phyloP scores from a whole-genome alignment of 2,797 vertebrate genomes.

The Gorsachius magnificus region DNA sequence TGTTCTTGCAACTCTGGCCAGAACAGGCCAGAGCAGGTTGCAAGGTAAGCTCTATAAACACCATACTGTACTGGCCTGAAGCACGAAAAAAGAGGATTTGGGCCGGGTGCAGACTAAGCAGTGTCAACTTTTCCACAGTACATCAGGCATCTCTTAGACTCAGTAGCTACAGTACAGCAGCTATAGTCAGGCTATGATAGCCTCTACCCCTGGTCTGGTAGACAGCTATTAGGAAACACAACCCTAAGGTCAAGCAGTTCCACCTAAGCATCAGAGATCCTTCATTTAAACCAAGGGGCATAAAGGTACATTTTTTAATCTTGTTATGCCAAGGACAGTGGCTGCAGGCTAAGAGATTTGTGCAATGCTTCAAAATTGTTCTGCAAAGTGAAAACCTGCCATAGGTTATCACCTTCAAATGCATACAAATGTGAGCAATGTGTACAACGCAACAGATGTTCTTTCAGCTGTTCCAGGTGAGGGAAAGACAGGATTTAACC shows the following conservation, averaged over 20 bases:
- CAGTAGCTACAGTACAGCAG: not conserved
- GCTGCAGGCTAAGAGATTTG: not conserved
- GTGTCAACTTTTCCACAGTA: not conserved
- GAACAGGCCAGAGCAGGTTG: not conserved
- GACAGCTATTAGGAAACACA: not conserved
- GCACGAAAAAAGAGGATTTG: not conserved
- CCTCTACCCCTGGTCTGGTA: not conserved
- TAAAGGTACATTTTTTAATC: not conserved
- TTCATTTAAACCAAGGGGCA: not conserved
- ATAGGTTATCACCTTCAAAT: not conserved
- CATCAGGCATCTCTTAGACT: not conserved
- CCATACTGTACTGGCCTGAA: not conserved
- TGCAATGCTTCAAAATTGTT: not conserved
- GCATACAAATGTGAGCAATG: fast-evolving
- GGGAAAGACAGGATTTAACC: not conserved
- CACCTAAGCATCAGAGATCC: not conserved
- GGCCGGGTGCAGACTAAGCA: not conserved
- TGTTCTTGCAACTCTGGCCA: not conserved
- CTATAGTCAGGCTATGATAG: not conserved
- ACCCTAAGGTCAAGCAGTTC: not conserved
- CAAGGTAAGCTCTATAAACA: not conserved
- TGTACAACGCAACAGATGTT: not conserved
- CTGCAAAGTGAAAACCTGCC: not conserved
- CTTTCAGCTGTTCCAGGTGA: not conserved
- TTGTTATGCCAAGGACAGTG: not conserved